Evolutionary conservation across 2,113 vertebrate species (phyloP), one percentile per base, ranked within the genome.

Genomic region (Peromyscus leucopus): DNA sequence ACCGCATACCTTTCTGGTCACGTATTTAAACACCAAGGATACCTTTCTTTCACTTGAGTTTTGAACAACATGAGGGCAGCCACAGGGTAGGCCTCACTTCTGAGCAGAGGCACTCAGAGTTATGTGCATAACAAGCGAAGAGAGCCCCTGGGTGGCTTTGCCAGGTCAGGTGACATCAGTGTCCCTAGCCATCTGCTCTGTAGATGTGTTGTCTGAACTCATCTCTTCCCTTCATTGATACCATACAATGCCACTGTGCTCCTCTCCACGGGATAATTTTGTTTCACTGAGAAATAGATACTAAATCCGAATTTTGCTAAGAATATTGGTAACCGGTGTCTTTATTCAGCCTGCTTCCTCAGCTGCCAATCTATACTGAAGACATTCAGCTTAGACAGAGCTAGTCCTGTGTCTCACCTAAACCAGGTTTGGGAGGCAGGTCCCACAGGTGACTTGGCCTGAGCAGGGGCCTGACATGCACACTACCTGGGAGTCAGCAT

Each of bases 21-120:
- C 48, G 65, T 86, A 36, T 85, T 76, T 93, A 59, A 85, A 63
- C 46, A 83, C 59, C 74, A 57, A 74, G 65, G 92, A 93, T 46
- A 87, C 9, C 7, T 74, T 51, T 87, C 65, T 89, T 42, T 65
- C n/a, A 61, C 89, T 42, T 31, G 75, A 61, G 26, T n/a, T 76
- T 83, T 72, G 57, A 95, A 24, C 21, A 10, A 26, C 3, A 0
- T 0, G 24, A 87, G 57, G 48, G 1, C 1, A 15, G 4, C 69
- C 42, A 4, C 36, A n/a, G 88, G 21, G 69, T 31, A 2, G 26
- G 57, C 0, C 31, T 22, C 31, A 0, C 1, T 51, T 74, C 26
- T 9, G 33, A 36, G 57, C 17, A 3, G 4, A 6, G 9, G 63
- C 24, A 2, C 33, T 10, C 2, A 39, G 51, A 33, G 15, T 75